phyloP scores from a whole-genome alignment of 2,888 invertebrate genomes.

The Rhopalosiphum nymphaeae region DNA sequence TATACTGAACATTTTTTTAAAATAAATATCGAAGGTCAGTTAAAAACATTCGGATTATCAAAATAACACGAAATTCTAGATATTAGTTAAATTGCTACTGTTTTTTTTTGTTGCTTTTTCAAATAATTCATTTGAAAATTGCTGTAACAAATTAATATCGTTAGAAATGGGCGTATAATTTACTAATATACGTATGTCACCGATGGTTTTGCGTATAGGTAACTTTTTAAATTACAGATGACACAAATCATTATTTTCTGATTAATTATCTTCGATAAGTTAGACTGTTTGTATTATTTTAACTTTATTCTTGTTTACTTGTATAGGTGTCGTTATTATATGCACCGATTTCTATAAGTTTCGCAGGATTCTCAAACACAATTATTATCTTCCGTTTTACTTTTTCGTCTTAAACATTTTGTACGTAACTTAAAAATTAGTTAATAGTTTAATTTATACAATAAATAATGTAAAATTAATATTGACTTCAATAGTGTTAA shows the following conservation, averaged over 20 bases:
- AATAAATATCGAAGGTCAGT: neutral
- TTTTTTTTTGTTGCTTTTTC: neutral
- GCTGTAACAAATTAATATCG: neutral
- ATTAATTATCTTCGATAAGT: neutral
- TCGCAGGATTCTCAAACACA: neutral
- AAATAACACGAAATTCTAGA: neutral
- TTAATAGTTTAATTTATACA: neutral
- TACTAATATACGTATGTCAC: neutral
- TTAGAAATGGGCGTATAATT: neutral
- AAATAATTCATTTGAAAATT: neutral
- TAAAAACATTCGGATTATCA: neutral
- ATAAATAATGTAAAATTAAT: neutral
- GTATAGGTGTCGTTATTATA: neutral
- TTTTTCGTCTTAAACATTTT: neutral
- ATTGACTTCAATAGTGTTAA: neutral
- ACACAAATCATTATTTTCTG: neutral
- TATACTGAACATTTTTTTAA: neutral
- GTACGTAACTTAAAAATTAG: neutral
- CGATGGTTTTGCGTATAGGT: neutral
- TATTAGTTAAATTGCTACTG: neutral
- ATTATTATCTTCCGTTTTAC: neutral
- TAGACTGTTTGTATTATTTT: neutral
- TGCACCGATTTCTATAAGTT: neutral
- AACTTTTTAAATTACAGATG: neutral
- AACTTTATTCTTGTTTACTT: conserved; percentile 2